Evolutionary conservation across 2,888 invertebrate species (phyloP).

Genomic region (Abrostola tripartita): DNA sequence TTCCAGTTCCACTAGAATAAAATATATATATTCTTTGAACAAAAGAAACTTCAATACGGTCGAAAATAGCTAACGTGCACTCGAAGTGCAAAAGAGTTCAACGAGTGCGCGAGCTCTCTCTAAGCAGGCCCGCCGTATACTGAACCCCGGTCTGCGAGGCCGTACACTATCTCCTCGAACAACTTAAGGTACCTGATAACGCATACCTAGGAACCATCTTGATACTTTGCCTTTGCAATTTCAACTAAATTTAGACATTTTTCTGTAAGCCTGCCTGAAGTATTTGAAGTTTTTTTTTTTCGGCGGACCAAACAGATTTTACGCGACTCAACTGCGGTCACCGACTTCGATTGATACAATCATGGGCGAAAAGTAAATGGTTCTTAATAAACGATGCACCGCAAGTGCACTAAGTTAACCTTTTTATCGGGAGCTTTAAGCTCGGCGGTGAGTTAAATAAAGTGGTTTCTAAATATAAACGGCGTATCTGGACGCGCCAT

Average conservation of each 20-base stretch:
- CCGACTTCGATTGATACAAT: slow-evolving; percentile 81
- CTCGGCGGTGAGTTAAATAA: slow-evolving; percentile 85
- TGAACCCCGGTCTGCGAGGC: slow-evolving; percentile 66
- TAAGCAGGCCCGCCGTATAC: slow-evolving; percentile 70
- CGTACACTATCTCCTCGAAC: slow-evolving; percentile 78
- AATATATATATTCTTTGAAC: slow-evolving; percentile 42
- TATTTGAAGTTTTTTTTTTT: slow-evolving; percentile 48
- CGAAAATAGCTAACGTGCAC: slow-evolving; percentile 47
- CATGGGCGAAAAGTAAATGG: slow-evolving; percentile 84
- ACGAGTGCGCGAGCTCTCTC: slow-evolving; percentile 75
- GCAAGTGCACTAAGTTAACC: slow-evolving; percentile 79
- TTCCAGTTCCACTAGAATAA: slow-evolving; percentile 46
- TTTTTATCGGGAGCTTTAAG: slow-evolving; percentile 84
- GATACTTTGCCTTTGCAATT: slow-evolving; percentile 60
- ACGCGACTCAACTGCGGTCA: slow-evolving; percentile 59
- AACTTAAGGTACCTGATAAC: slow-evolving; percentile 82
- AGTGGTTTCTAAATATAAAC: slow-evolving; percentile 88
- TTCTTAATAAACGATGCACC: slow-evolving; percentile 82
- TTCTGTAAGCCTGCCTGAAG: slow-evolving; percentile 29
- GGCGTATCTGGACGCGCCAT: slow-evolving; percentile 85
- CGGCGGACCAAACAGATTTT: slow-evolving; percentile 62
- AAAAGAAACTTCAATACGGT: slow-evolving; percentile 53
- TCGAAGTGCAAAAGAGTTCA: slow-evolving; percentile 66
- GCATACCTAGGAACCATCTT: slow-evolving; percentile 72
- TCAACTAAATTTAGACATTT: slow-evolving; percentile 55